Evolutionary conservation across 2,113 vertebrate genomes (phyloP).

Genomic region (Asarcornis scutulata): DNA sequence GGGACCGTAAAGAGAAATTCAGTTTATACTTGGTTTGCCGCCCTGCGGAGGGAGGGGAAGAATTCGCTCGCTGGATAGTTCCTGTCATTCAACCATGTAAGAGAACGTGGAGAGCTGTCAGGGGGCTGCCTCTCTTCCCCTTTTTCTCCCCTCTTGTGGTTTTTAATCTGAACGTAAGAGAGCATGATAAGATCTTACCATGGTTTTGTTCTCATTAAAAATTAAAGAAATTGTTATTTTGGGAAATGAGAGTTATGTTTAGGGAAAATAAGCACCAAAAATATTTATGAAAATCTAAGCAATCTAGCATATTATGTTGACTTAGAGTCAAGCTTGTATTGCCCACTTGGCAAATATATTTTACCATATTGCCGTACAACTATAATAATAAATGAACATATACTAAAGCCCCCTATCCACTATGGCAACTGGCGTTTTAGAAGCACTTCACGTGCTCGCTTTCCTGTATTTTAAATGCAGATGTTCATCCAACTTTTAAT

Average conservation of each 20-base stretch:
- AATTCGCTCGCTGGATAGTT: conserved; percentile 48
- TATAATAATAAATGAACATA: conserved; percentile 62
- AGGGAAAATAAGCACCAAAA: conserved; percentile 67
- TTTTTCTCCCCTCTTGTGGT: conserved; percentile 48
- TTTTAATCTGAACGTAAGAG: conserved; percentile 68
- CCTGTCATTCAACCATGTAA: conserved; percentile 28
- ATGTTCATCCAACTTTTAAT: conserved; percentile 75
- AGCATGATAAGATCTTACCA: conserved; percentile 52
- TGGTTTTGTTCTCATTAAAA: conserved; percentile 75
- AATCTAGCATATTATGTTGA: conserved; percentile 66
- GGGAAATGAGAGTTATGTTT: conserved; percentile 70
- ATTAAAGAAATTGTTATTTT: conserved; percentile 72
- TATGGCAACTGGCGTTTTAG: conserved; percentile 49
- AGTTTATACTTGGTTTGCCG: conserved; percentile 47
- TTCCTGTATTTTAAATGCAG: conserved; percentile 73
- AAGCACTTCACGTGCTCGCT: conserved; percentile 46
- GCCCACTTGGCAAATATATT: conserved; percentile 74
- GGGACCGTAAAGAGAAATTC: conserved; percentile 48
- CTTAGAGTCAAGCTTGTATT: conserved; percentile 61
- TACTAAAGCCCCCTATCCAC: conserved; percentile 27
- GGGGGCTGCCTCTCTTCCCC: conserved; percentile 5
- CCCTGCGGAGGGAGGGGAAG: conserved; percentile 8
- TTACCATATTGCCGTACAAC: conserved; percentile 45
- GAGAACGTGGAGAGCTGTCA: conserved; percentile 35
- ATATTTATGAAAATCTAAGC: conserved; percentile 73